A percentile compares a stretch with the other conserved stretches of the same genome.
Conservation (phyloP, 1,140 invertebrate genomes). For the Drosophila kurseongensis region DNA sequence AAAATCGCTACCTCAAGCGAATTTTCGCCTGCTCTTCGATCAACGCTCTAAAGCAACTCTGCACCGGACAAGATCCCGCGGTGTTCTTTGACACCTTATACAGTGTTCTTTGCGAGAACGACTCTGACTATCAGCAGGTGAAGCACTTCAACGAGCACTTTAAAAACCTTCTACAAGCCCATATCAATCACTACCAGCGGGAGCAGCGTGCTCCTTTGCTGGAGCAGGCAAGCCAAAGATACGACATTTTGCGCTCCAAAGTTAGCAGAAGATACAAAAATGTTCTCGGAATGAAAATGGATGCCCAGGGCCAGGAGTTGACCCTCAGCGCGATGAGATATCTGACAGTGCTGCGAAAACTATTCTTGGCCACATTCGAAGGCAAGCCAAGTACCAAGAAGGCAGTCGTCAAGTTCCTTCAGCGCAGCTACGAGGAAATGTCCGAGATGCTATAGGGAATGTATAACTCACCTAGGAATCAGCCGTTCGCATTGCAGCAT, state of each 20-base stretch:
- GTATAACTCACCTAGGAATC: constrained; percentile 69
- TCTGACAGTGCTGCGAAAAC: constrained; percentile 35
- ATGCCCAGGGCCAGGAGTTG: constrained; percentile 35
- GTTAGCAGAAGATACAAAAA: constrained; percentile 31
- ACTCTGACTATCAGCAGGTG: constrained; percentile 3
- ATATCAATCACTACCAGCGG: constrained; percentile 11
- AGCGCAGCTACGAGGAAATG: constrained; percentile 25
- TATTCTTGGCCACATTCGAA: constrained; percentile 35
- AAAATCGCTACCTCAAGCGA: constrained; percentile 39
- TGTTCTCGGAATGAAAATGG: constrained; percentile 11
- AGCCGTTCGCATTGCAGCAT: constrained; percentile 71
- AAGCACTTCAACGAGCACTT: constrained; percentile 34
- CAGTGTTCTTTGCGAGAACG: constrained; percentile 22
- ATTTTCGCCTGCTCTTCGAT: constrained; percentile 31
- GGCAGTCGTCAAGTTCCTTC: constrained; percentile 32
- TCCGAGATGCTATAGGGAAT: neutral
- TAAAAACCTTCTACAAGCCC: constrained; percentile 7
- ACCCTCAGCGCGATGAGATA: constrained; percentile 20
- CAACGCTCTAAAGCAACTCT: constrained; percentile 30
- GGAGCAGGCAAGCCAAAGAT: constrained; percentile 22
- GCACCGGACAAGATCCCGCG: neutral
- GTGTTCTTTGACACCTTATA: constrained; percentile 43
- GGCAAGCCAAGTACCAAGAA: constrained; percentile 15
- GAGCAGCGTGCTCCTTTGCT: constrained; percentile 8
- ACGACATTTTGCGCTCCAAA: constrained; percentile 25